Conservation (phyloP, 2,113 vertebrate species). For the Hemicordylus capensis region DNA sequence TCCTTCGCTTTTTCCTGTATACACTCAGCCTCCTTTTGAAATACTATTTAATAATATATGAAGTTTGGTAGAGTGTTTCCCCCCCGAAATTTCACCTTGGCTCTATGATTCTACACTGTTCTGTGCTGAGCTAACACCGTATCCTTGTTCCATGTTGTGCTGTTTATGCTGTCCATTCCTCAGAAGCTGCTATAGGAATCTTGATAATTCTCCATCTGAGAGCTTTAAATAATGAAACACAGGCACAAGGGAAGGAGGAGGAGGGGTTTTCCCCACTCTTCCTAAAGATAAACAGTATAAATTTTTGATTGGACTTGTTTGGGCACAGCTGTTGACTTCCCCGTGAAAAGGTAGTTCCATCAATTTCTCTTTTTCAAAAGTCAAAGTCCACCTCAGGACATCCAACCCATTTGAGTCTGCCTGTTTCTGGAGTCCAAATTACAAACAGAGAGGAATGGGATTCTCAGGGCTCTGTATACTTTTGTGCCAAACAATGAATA, state of each 20-base stretch:
- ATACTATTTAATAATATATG: not conserved
- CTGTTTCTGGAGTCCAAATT: not conserved
- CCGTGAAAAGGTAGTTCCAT: not conserved
- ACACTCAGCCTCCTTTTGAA: not conserved
- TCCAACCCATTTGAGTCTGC: not conserved
- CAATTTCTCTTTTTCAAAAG: not conserved
- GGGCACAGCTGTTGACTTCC: constrained; percentile 3
- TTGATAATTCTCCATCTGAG: constrained; percentile 1
- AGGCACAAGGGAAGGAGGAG: not conserved
- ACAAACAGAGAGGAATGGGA: no score
- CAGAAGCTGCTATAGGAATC: not conserved
- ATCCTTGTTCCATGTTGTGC: not conserved
- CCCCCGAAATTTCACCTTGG: not conserved
- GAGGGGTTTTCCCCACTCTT: not conserved
- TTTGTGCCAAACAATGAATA: not conserved
- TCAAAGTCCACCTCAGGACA: not conserved
- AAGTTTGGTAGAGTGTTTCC: not conserved
- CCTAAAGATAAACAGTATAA: constrained; percentile 9
- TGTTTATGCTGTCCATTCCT: not conserved
- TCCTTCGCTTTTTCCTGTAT: not conserved
- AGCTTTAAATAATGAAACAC: constrained; percentile 15
- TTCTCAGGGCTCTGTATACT: not conserved
- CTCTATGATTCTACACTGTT: not conserved
- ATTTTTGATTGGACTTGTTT: constrained; percentile 20
- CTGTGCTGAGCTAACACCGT: not conserved